Evolutionary conservation across 2,888 invertebrate species (phyloP), one percentile per base, ranked within the genome.

Genomic region (Mesorhabditis belari): DNA sequence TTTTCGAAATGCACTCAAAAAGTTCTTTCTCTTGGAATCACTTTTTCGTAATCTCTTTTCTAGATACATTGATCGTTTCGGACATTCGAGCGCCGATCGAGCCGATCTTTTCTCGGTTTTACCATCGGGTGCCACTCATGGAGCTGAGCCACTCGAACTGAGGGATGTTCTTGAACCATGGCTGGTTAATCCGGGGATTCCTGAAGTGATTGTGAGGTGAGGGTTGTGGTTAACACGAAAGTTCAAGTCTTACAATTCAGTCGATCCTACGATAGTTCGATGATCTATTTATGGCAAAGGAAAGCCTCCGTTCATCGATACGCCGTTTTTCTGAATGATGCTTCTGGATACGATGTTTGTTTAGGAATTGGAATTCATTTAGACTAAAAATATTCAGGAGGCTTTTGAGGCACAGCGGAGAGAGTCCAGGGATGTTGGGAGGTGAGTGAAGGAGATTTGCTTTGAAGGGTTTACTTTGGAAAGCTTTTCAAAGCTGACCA

Each of bases 131-230:
- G 77, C 75, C 0, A 75, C 77, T 58, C 77, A 78, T 58, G 79
- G 79, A 3, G 77, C 76, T 5, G 77, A 78, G 52, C 70, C 71
- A 17, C 74, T 71, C 51, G 55, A 60, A 19, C 54, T 77, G 49
- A 62, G 21, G 55, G 62, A 73, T n/a, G 70, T 76, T 17, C 73
- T 80, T 62, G 73, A 79, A 57, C 61, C 70, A 23, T 80, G 80
- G 80, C 68, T 80, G 26, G 61, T 70, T 21, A 78, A 79, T 63
- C 64, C 72, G 56, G 80, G 80, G 55, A 63, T 80, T 54, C 80
- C 80, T 3, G 76, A 77, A 52, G 65, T 80, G 5, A 70, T 70
- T 19, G 58, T 76, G 5, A 68, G 60, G 71, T 74, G 19, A 57
- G 60, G 52, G 25, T 50, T 50, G 2, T 1, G n/a, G 17, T 19